Evolutionary conservation across 2,888 invertebrate genomes (phyloP), one percentile per base, ranked within the genome.

Genomic region (Teinopalpus imperialis): DNA sequence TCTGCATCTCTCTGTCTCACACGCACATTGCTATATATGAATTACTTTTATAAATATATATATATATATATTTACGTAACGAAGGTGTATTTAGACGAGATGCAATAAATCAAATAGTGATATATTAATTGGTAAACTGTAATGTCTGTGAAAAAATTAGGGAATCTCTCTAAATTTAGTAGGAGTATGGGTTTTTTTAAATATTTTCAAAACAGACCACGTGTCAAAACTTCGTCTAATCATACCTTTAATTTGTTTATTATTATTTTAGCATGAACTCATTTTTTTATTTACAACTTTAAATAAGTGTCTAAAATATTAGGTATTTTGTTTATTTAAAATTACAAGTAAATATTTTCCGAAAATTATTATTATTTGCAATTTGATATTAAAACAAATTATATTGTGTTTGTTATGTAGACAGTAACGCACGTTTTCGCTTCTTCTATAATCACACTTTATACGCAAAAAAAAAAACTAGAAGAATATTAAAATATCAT

Each of bases 1-100:
- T 78, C 77, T 83, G 46, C 46, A 46, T 83, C 78, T 81, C 74
- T 85, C 76, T 83, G 61, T 78, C 77, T 83, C 78, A 77, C 85
- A 78, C 77, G 76, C 79, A 78, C 70, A 75, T 65, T 74, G 56
- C 70, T 66, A 65, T 63, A 56, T 60, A 62, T 57, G 56, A 59
- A 20, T 47, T 52, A 53, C 43, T 43, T 29, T 43, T 39, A 34
- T 31, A 30, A 16, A 37, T 36, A 14, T 26, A 24, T 48, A 12
- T 49, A 45, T 32, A n/a, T 43, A 42, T 51, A 43, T 51, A 49
- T 41, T 49, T 46, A 44, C 29, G 9, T 43, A 36, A 45, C 26
- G 23, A 35, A 32, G 39, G 40, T 46, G 26, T 35, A 29, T 26
- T 46, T 50, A 50, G 40, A 46, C 29, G 29, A 29, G n/a, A 29